Percentiles rank a stretch among this genome's conserved stretches.
These are phyloP conservation scores for Valencia hispanica DNA, from an alignment of 2,797 vertebrate genomes.

Conservation along the genomic window DNA sequence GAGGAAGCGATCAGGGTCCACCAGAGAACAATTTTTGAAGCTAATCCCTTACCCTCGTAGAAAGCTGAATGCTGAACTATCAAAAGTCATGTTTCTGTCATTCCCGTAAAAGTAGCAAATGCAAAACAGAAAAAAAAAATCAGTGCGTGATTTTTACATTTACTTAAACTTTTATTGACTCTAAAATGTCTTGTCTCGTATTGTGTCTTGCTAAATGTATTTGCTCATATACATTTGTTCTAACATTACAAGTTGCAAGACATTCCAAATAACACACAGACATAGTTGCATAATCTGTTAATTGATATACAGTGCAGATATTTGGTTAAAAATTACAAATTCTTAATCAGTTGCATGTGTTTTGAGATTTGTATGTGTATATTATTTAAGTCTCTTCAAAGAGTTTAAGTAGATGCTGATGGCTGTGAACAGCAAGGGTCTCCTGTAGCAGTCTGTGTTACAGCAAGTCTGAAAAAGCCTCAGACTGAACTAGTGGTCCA, in stretches of 20 bases:
- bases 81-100: not conserved
- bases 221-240: not conserved
- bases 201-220: not conserved
- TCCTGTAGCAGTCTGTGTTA: too few relatives aligned
- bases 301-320: not conserved
- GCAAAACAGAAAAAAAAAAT: not conserved
- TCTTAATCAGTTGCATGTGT: too few relatives aligned
- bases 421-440: too few relatives aligned
- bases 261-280: not conserved
- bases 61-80: not conserved
- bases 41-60: not conserved
- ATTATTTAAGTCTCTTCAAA: too few relatives aligned
- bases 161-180: not conserved
- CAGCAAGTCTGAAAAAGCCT: too few relatives aligned
- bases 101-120: not conserved
- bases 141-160: not conserved
- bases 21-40: slow-evolving; percentile 3
- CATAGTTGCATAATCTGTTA: not conserved
- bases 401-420: too few relatives aligned
- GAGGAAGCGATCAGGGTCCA: slow-evolving; percentile 14
- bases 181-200: not conserved
- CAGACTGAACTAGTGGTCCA: too few relatives aligned
- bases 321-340: not conserved
- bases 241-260: not conserved
- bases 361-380: too few relatives aligned